Evolutionary conservation across 2,113 vertebrate genomes (phyloP).

Genomic region (Heterocephalus glaber): DNA sequence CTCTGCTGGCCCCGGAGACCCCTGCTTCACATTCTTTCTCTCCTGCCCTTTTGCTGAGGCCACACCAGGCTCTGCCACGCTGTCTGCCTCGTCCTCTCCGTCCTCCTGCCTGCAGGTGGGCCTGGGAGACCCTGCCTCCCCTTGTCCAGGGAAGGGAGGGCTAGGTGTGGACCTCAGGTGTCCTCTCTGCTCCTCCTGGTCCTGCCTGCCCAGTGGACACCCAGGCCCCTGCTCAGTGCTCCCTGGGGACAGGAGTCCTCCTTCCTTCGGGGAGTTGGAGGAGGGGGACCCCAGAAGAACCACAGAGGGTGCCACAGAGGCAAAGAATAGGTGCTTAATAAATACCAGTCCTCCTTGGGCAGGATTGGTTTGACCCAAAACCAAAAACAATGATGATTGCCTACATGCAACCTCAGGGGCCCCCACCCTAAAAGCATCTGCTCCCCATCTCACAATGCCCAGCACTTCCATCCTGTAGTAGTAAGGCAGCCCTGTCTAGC

Average conservation of each 20-base stretch:
- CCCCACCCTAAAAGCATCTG: not conserved
- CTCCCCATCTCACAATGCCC: accelerated
- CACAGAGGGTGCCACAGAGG: not conserved
- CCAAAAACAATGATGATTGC: not conserved
- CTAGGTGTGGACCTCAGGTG: not conserved
- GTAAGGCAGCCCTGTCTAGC: accelerated
- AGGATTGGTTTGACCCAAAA: not conserved
- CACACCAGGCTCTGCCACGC: not conserved
- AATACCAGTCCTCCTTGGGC: not conserved
- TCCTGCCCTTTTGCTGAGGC: not conserved
- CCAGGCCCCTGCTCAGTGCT: not conserved
- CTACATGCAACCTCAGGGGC: not conserved
- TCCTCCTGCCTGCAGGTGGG: not conserved
- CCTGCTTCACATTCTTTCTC: not conserved
- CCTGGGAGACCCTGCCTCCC: too few species aligned
- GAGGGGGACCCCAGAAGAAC: not conserved
- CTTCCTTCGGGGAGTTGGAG: accelerated
- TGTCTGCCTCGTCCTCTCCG: not conserved
- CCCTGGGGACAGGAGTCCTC: not conserved
- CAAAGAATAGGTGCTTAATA: not conserved
- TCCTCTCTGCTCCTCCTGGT: not conserved
- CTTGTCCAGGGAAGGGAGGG: not conserved
- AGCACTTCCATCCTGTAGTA: accelerated
- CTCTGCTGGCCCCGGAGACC: accelerated
- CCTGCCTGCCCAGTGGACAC: not conserved